These are phyloP conservation scores for Carcina quercana DNA, from an alignment of 2,888 invertebrate species.

Conservation along the genomic window DNA sequence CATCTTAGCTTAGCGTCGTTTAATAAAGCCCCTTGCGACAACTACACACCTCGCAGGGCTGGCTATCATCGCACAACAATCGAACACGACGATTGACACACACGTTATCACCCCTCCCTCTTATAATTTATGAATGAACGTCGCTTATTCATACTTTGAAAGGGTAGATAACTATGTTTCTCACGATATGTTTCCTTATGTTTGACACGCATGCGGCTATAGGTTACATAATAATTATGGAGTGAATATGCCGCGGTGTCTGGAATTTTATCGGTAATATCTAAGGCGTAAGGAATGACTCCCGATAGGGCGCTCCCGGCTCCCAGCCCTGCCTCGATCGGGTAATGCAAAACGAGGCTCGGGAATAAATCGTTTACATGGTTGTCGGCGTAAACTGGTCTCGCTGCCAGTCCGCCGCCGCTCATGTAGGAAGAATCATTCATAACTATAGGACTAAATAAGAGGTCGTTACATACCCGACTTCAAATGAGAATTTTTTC, in stretches of 20 bases:
- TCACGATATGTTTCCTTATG: conserved; percentile 13
- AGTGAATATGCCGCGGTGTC: neutral
- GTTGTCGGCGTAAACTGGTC: conserved; percentile 74
- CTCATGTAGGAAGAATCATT: conserved; percentile 49
- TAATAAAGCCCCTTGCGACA: conserved; percentile 66
- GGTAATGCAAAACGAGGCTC: conserved; percentile 70
- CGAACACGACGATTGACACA: conserved; percentile 17
- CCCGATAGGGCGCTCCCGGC: conserved; percentile 11
- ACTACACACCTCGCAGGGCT: conserved; percentile 54
- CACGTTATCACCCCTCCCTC: conserved; percentile 17
- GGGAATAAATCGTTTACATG: conserved; percentile 74
- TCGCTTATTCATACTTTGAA: conserved; percentile 11
- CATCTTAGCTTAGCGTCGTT: conserved; percentile 62
- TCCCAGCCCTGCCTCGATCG: conserved; percentile 62
- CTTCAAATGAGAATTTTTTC: neutral
- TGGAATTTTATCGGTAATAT: conserved; percentile 16
- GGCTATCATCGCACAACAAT: conserved; percentile 20
- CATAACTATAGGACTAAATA: neutral
- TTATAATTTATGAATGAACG: conserved; percentile 12
- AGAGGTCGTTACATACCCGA: neutral
- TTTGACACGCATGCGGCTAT: neutral
- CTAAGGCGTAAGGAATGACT: no score
- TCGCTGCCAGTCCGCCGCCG: conserved; percentile 38
- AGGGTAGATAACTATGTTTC: conserved; percentile 19
- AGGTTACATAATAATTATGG: neutral